Evolutionary conservation across 2,888 invertebrate species (phyloP).

Genomic region (Hylaea fasciaria): DNA sequence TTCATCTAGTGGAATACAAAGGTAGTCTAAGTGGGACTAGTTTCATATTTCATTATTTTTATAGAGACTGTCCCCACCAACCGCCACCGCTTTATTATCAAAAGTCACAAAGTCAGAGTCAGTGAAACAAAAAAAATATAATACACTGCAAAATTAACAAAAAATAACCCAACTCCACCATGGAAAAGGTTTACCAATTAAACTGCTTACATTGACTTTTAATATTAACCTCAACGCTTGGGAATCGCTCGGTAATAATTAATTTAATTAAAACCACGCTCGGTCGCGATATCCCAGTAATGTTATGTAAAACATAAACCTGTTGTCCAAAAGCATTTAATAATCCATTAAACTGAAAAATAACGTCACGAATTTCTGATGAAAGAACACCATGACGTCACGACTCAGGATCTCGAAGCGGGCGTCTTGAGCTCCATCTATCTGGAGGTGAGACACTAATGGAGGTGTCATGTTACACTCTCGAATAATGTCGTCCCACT

Average conservation of each 20-base stretch:
- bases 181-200: not conserved
- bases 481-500: conserved; percentile 51
- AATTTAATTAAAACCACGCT: conserved; percentile 21
- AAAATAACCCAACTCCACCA: too few species aligned
- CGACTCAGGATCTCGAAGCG: conserved; percentile 42
- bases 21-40: too few species aligned
- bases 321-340: conserved; percentile 35
- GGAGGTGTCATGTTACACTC: conserved; percentile 67
- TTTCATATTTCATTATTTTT: too few species aligned
- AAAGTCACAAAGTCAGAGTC: too few species aligned
- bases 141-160: too few species aligned
- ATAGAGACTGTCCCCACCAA: too few species aligned
- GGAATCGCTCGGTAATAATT: conserved; percentile 23
- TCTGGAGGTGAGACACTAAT: conserved; percentile 60
- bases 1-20: too few species aligned
- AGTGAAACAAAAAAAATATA: too few species aligned
- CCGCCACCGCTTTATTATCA: too few species aligned
- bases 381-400: conserved; percentile 27
- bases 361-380: conserved; percentile 22
- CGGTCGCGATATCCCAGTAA: conserved; percentile 29
- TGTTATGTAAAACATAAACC: conserved; percentile 29
- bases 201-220: conserved; percentile 8
- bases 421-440: conserved; percentile 58
- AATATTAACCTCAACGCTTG: conserved; percentile 13
- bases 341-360: conserved; percentile 33